phyloP scores from a whole-genome alignment of 2,888 invertebrate genomes.

The Axea sp. region DNA sequence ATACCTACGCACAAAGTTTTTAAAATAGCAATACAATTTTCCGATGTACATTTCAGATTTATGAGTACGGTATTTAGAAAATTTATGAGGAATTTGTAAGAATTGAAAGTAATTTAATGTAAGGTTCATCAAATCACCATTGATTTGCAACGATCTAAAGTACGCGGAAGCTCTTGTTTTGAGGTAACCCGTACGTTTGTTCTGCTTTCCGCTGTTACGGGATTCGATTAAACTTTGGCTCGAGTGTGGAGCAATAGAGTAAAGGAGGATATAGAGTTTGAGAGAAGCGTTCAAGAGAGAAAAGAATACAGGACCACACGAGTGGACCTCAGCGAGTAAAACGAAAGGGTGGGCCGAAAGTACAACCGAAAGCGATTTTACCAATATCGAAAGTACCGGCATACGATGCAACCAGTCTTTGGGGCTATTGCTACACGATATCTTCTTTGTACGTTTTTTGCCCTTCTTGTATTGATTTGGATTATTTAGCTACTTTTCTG shows the following conservation, averaged over 20 bases:
- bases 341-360: conserved; percentile 45
- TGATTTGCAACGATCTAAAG: conserved; percentile 72
- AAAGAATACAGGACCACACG: conserved; percentile 53
- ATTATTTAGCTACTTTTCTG: conserved; percentile 58
- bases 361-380: conserved; percentile 68
- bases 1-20: too few relatives aligned
- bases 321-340: conserved; percentile 51
- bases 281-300: conserved; percentile 24
- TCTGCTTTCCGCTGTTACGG: conserved; percentile 75
- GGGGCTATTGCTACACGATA: conserved; percentile 38
- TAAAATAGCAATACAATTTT: too few relatives aligned
- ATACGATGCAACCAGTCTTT: conserved; percentile 43
- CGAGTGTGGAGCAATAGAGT: conserved; percentile 59
- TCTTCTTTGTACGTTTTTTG: conserved; percentile 44
- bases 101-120: conserved; percentile 67
- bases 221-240: conserved; percentile 77
- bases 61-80: too few relatives aligned
- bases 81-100: too few relatives aligned
- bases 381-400: conserved; percentile 72
- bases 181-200: conserved; percentile 69
- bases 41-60: too few relatives aligned
- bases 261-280: conserved; percentile 41
- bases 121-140: conserved; percentile 70
- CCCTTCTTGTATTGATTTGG: conserved; percentile 48
- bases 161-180: conserved; percentile 69